Evolutionary conservation across 2,888 invertebrate genomes (phyloP).

Genomic region (Seladonia tumulorum): DNA sequence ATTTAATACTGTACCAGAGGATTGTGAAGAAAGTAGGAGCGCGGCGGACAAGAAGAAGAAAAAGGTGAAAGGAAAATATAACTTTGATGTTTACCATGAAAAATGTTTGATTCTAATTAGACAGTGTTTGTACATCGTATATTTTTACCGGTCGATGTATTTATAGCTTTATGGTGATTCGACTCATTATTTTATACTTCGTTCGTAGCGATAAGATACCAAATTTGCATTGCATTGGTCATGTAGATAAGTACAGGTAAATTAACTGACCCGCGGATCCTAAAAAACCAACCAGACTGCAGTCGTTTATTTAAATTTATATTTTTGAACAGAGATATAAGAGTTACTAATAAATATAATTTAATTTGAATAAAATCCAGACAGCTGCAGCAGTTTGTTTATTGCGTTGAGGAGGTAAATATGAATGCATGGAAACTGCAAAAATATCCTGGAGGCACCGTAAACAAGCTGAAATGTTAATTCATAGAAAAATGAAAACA

Average conservation of each 20-base stretch:
- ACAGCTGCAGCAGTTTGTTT: not conserved
- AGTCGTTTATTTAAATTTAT: not conserved
- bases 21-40: not conserved
- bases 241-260: slow-evolving; percentile 1
- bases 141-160: not conserved
- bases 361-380: not conserved
- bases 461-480: too few relatives aligned
- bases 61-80: not conserved
- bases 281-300: not conserved
- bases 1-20: not conserved
- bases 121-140: not conserved
- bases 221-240: not conserved
- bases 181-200: not conserved
- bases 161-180: not conserved
- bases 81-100: not conserved
- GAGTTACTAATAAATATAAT: not conserved
- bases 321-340: not conserved
- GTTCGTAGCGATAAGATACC: not conserved
- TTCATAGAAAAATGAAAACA: too few relatives aligned
- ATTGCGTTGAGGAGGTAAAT: not conserved
- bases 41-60: not conserved
- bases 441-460: too few relatives aligned
- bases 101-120: not conserved
- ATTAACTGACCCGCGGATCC: not conserved
- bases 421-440: too few relatives aligned